Percentiles rank a stretch among this genome's conserved stretches.
Evolutionary conservation across 92 coral and sea anemone species (phyloP).

Genomic region (Epizoanthus ramosus): DNA sequence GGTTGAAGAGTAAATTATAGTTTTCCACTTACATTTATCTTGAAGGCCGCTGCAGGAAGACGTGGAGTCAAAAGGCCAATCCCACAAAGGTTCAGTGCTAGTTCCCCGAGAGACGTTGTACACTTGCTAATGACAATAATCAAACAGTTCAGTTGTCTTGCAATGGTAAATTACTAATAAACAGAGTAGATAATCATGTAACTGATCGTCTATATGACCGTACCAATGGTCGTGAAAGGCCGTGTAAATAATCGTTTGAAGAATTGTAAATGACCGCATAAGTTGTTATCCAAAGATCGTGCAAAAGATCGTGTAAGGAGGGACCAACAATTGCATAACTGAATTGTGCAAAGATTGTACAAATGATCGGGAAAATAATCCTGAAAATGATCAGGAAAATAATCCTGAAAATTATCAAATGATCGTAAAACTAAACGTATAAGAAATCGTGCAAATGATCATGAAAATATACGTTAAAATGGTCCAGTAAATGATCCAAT

Average conservation of each 20-base stretch:
- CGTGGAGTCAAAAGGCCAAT: constrained; percentile 34
- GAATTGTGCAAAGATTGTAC: too few relatives aligned
- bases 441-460: not conserved
- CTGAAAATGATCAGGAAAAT: too few relatives aligned
- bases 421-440: too few relatives aligned
- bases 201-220: not conserved
- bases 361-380: too few relatives aligned
- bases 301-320: too few relatives aligned
- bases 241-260: too few relatives aligned
- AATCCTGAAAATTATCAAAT: too few relatives aligned
- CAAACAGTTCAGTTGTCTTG: not conserved
- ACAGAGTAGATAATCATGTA: not conserved
- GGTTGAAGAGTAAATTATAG: not conserved
- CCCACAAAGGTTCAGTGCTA: constrained; percentile 17
- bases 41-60: not conserved
- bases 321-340: too few relatives aligned
- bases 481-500: not conserved
- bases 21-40: constrained; percentile 10
- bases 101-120: not conserved
- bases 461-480: not conserved
- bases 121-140: constrained; percentile 1
- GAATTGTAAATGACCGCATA: too few relatives aligned
- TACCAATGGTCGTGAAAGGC: too few relatives aligned
- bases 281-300: too few relatives aligned
- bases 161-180: too few relatives aligned